Percentiles rank a stretch among this genome's conserved stretches.
phyloP scores from a whole-genome alignment of 2,113 vertebrate genomes.

The Apodemus sylvaticus region DNA sequence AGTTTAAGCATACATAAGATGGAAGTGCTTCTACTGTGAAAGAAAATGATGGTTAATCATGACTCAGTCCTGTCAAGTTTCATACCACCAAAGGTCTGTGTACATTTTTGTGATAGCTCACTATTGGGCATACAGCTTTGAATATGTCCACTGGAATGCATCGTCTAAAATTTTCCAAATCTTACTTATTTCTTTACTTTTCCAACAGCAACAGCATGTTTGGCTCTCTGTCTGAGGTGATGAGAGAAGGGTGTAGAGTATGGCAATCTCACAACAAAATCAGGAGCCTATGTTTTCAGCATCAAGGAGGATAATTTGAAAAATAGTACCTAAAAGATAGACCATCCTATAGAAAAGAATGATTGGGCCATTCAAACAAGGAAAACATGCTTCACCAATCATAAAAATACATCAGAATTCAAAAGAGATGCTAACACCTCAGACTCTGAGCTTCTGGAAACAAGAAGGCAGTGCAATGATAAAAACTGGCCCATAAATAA shows the following conservation, averaged over 20 bases:
- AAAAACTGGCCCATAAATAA: neutral
- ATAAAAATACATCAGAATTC: neutral
- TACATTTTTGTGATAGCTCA: no score
- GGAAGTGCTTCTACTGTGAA: neutral
- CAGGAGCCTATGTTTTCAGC: neutral
- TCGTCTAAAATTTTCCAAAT: neutral
- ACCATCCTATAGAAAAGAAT: neutral
- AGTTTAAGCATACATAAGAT: no score
- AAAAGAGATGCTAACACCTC: neutral
- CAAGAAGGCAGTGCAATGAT: neutral
- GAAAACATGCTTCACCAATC: neutral
- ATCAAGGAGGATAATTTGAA: neutral
- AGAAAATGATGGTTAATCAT: neutral
- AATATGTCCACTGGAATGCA: neutral
- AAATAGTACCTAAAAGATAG: neutral
- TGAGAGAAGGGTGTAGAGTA: neutral
- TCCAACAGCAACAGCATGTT: neutral
- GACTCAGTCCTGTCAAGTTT: neutral
- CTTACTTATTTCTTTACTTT: neutral
- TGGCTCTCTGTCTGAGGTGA: neutral
- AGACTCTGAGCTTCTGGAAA: neutral
- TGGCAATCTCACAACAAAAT: neutral
- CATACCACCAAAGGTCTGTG: no score
- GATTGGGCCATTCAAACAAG: neutral
- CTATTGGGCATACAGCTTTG: neutral